These are phyloP conservation scores for Tapirus terrestris DNA, from an alignment of 2,113 vertebrate genomes.

Conservation along the genomic window DNA sequence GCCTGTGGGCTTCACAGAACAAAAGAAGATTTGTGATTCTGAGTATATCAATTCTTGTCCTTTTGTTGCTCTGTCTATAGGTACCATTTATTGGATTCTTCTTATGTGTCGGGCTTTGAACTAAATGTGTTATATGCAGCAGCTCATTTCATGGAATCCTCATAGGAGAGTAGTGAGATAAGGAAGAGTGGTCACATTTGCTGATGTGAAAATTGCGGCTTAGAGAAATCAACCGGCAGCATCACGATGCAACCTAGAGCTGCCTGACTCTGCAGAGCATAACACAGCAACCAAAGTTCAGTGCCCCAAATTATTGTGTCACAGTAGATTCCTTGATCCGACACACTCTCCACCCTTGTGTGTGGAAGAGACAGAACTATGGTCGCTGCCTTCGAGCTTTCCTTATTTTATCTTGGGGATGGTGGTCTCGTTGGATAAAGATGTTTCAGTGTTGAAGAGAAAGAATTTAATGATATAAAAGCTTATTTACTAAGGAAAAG, in stretches of 20 bases:
- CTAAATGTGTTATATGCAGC: neutral
- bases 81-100: neutral
- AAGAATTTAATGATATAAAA: slow-evolving; percentile 12
- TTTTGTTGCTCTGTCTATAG: neutral
- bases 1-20: neutral
- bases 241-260: neutral
- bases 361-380: neutral
- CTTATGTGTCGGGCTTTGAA: neutral
- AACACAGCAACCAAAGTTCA: neutral
- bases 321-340: neutral
- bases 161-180: neutral
- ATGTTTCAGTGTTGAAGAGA: neutral
- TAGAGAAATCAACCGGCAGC: neutral
- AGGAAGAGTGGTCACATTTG: neutral
- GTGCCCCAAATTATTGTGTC: neutral
- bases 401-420: neutral
- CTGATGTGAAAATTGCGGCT: neutral
- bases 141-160: neutral
- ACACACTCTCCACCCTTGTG: neutral
- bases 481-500: neutral
- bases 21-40: neutral
- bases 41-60: neutral
- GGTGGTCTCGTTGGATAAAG: neutral
- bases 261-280: neutral
- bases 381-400: neutral